A percentile compares a stretch with the other conserved stretches of the same genome.
These are phyloP conservation scores for Paradoxurus hermaphroditus DNA, from an alignment of 2,113 vertebrate species.

Conservation along the genomic window DNA sequence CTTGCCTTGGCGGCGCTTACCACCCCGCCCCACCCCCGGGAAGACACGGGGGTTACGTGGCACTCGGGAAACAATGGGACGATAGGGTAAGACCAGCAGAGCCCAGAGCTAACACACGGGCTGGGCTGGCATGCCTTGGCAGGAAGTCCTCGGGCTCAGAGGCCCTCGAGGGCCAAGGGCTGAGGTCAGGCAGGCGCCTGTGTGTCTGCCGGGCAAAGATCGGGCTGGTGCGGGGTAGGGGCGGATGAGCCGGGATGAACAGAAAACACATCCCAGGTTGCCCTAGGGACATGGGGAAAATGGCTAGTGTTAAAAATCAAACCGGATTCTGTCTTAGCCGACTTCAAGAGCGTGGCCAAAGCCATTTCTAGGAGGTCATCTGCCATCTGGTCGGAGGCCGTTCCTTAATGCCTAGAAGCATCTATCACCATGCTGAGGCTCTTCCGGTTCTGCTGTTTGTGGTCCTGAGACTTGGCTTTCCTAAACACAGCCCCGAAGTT, in stretches of 20 bases:
- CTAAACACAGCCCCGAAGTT: background rate
- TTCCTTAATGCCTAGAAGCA: background rate
- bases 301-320: background rate
- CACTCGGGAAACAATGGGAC: background rate
- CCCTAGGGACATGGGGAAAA: background rate
- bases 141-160: background rate
- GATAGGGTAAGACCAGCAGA: background rate
- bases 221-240: background rate
- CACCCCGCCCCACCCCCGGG: background rate
- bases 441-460: fast-evolving
- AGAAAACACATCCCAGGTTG: background rate
- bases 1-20: background rate
- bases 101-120: background rate
- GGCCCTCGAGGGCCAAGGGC: background rate
- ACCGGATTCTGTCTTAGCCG: background rate
- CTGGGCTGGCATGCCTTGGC: background rate
- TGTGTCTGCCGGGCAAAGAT: conserved; percentile 9
- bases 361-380: background rate
- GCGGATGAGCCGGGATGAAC: background rate
- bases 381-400: background rate
- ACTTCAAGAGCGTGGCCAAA: background rate
- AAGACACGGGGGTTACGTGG: background rate
- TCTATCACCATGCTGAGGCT: no score
- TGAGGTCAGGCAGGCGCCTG: background rate
- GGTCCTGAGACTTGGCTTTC: background rate